These are phyloP conservation scores for Melanotaenia pygmaea DNA, from an alignment of 2,797 vertebrate species.

Conservation along the genomic window DNA sequence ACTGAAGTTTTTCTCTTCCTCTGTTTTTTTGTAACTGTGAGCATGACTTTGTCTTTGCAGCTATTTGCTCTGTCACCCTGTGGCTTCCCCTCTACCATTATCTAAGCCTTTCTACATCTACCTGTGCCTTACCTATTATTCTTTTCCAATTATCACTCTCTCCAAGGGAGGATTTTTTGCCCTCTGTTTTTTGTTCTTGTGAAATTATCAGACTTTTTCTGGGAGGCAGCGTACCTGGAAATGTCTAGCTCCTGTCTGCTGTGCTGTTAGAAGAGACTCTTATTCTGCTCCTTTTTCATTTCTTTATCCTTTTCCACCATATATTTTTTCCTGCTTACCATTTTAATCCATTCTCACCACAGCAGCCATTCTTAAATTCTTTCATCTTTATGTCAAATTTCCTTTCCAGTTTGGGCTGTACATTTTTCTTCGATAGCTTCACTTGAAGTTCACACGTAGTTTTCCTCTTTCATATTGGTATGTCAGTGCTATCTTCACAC, in stretches of 20 bases:
- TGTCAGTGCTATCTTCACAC: not conserved
- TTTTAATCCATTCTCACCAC: constrained; percentile 4
- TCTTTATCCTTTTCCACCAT: not conserved
- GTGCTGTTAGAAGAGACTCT: constrained; percentile 18
- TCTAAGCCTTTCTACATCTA: constrained; percentile 3
- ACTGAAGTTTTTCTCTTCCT: not conserved
- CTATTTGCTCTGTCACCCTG: constrained; percentile 3
- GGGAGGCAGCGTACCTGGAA: constrained; percentile 11
- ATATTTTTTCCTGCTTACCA: constrained; percentile 6
- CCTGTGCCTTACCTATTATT: constrained; percentile 7
- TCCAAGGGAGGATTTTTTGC: constrained; percentile 13
- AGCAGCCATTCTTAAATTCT: constrained; percentile 17
- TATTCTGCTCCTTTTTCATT: not conserved
- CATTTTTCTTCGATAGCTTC: constrained; percentile 4
- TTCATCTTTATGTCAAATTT: constrained; percentile 43
- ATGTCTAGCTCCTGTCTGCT: constrained; percentile 8
- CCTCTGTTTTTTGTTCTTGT: constrained; percentile 4
- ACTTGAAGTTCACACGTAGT: constrained; percentile 17
- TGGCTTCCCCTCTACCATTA: constrained; percentile 1
- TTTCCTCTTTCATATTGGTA: constrained; percentile 9
- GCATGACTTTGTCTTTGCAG: not conserved
- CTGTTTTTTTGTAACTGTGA: constrained; percentile 4
- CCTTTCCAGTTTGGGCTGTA: not conserved
- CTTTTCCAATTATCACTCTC: constrained; percentile 9
- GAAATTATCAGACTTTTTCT: constrained; percentile 25